These are phyloP conservation scores for Sebastes ruberrimus DNA, from an alignment of 2,797 vertebrate genomes.

Conservation along the genomic window DNA sequence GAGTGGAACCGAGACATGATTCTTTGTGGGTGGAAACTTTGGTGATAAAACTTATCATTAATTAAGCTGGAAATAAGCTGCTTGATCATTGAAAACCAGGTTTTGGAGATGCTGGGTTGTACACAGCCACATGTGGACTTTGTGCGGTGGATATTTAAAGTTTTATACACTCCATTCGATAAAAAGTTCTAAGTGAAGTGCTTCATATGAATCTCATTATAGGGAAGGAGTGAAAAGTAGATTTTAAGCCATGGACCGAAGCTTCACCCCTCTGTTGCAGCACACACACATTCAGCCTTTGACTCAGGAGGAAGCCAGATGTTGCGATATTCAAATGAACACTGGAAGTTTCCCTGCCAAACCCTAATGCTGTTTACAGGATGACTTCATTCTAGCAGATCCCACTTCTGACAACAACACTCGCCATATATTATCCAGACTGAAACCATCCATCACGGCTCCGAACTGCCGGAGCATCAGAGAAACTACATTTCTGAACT, in stretches of 20 bases:
- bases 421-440: slow-evolving; percentile 36
- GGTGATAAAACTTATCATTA: not conserved
- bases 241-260: slow-evolving; percentile 28
- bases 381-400: slow-evolving; percentile 62
- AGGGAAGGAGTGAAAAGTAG: not conserved
- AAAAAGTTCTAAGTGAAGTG: not conserved
- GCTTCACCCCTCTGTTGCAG: not conserved
- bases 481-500: slow-evolving; percentile 7
- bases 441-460: slow-evolving; percentile 33
- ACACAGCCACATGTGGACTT: not conserved
- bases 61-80: not conserved
- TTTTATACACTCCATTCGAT: not conserved
- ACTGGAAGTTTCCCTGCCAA: slow-evolving; percentile 38
- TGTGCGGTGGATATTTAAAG: not conserved
- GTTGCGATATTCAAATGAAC: slow-evolving; percentile 52
- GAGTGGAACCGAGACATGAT: not conserved
- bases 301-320: slow-evolving; percentile 61
- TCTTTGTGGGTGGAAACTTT: not conserved
- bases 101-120: not conserved
- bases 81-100: not conserved
- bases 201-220: not conserved
- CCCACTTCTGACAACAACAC: slow-evolving; percentile 42
- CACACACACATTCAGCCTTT: slow-evolving; percentile 17
- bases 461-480: slow-evolving; percentile 15
- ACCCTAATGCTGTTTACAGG: slow-evolving; percentile 62